Base-by-base conservation (phyloP, 2,888 invertebrate genomes). In the Lycophotia porphyrea region DNA sequence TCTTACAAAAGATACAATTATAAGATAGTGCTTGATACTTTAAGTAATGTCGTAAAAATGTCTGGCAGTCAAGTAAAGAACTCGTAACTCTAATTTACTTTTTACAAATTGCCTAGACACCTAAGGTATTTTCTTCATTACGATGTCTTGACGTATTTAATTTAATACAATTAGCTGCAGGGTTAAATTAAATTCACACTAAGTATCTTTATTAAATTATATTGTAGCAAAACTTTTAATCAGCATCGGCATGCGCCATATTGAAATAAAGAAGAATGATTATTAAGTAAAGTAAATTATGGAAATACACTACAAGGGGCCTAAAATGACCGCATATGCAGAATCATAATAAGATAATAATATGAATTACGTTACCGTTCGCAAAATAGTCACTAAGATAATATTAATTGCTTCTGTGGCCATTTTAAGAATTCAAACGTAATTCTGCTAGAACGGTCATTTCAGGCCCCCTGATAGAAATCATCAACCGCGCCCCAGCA, bases 1-100 rank as follows among this genome's bases (percentile, higher is more conserved):
- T 68, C 24, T 67, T 49, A 47, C 24, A 1, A 58, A 73, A 63
- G 34, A 67, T 73, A 66, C 9, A 73, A 67, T 71, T 78, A 66
- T 71, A 8, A 44, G 44, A 71, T 42, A 77, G 15, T 60, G 24
- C 5, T 70, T 70, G 27, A 64, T 58, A 70, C 18, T 49, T 64
- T 39, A 39, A 34, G 39, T 52, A 21, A 61, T 76, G 63, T 55
- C 44, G 21, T 69, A 52, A 55, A 70, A 69, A 55, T 21, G 27
- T 49, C 24, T 42, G 21, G n/a, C 47, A 21, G 49, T 67, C 42
- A 49, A 49, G 27, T 61, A 42, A 39, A 34, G 24, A 52, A 44
- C 34, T 64, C 4, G 27, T 55, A 31, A 64, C 18, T 42, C 42
- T 49, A 13, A 1, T 15, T 1, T 34, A 34, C 8, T 60, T 34